Evolutionary conservation across 2,797 vertebrate genomes (phyloP).

Genomic region (Eidolon dupreanum): DNA sequence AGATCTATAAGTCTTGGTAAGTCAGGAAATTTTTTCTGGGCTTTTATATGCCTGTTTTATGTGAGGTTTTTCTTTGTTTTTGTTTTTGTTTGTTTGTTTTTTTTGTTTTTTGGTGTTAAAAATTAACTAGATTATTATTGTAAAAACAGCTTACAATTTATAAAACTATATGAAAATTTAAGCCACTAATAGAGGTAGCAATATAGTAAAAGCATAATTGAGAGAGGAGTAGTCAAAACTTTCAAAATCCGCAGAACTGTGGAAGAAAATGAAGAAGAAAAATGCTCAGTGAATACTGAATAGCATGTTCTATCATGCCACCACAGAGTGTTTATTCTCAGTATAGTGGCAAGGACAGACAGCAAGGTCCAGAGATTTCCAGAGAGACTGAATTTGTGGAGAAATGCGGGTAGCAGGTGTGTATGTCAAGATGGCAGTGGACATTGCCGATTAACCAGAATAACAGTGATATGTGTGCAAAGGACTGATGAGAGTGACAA

Average conservation of each 20-base stretch:
- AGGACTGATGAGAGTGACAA: neutral
- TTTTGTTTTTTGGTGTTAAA: neutral
- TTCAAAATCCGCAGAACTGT: neutral
- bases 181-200: neutral
- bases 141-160: neutral
- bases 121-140: conserved; percentile 6
- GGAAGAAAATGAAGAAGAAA: neutral
- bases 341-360: too few relatives aligned
- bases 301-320: neutral
- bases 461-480: neutral
- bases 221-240: neutral
- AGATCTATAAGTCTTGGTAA: neutral
- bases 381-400: neutral
- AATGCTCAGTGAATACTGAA: neutral
- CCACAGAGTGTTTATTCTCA: neutral
- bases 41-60: neutral
- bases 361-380: neutral
- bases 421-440: neutral
- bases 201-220: neutral
- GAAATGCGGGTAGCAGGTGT: neutral
- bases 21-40: neutral
- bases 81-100: neutral
- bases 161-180: neutral
- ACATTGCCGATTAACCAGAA: neutral
- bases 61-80: neutral